Percentiles rank a stretch among this genome's conserved stretches.
These are phyloP conservation scores for Scaptodrosophila lebanonensis DNA, from an alignment of 1,140 invertebrate species.

Conservation along the genomic window DNA sequence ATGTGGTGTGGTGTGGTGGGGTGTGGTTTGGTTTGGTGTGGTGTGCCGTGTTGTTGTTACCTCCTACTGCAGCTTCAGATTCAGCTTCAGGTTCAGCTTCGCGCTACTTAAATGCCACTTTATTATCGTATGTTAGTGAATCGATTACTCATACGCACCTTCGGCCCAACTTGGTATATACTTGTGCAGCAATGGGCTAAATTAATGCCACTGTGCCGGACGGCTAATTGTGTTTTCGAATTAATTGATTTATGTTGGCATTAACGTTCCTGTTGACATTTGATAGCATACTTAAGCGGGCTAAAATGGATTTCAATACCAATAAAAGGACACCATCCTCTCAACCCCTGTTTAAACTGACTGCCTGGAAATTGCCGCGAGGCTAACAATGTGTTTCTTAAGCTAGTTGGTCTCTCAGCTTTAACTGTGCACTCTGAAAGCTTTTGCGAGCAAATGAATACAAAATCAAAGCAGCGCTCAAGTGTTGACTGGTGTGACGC, in stretches of 20 bases:
- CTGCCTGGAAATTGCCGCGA: no score
- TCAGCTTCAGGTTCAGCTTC: conserved; percentile 2
- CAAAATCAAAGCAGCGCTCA: conserved; percentile 56
- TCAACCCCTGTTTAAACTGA: no score
- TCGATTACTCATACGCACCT: conserved; percentile 51
- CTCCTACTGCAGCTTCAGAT: neutral
- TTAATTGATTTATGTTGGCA: conserved; percentile 66
- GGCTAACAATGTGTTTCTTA: no score
- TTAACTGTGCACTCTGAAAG: no score
- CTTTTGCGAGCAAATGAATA: conserved; percentile 31
- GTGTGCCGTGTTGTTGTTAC: conserved; percentile 7
- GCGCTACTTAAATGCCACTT: conserved; percentile 40
- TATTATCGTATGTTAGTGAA: conserved; percentile 47
- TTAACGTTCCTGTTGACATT: conserved; percentile 4
- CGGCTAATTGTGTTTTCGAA: conserved; percentile 59
- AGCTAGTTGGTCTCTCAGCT: no score
- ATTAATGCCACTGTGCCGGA: conserved; percentile 8
- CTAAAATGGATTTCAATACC: conserved; percentile 27
- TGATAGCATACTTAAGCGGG: conserved; percentile 30
- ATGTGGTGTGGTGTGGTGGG: conserved; percentile 6
- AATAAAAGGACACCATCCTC: no score
- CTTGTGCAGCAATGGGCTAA: no score
- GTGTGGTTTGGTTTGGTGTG: neutral
- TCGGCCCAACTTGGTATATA: conserved; percentile 10
- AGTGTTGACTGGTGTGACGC: conserved; percentile 27